phyloP scores from a whole-genome alignment of 2,888 invertebrate species.

The Acronicta psi region DNA sequence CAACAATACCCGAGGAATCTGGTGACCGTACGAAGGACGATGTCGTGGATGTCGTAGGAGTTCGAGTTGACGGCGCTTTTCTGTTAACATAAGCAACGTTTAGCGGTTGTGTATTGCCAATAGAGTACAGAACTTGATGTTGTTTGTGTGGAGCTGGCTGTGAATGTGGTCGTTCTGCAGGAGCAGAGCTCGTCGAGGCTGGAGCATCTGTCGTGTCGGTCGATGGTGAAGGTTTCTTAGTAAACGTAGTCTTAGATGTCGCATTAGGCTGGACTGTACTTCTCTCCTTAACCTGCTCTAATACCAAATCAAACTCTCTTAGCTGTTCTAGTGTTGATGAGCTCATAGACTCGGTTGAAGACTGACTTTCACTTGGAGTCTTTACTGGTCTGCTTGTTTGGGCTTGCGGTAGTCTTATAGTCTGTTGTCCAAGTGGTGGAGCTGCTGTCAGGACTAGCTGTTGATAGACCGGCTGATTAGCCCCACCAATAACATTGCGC shows the following conservation, averaged over 20 bases:
- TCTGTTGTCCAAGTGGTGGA: constrained; percentile 81
- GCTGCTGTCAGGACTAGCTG: constrained; percentile 85
- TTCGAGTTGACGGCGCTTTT: constrained; percentile 76
- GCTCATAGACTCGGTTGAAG: constrained; percentile 90
- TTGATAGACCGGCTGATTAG: constrained; percentile 87
- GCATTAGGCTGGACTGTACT: constrained; percentile 90
- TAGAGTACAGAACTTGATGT: constrained; percentile 81
- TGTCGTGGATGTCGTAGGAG: constrained; percentile 73
- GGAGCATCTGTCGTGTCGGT: constrained; percentile 72
- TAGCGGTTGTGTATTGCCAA: constrained; percentile 75
- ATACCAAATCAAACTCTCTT: constrained; percentile 94
- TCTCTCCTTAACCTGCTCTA: constrained; percentile 94
- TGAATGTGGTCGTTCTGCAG: constrained; percentile 35
- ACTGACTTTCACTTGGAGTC: constrained; percentile 72
- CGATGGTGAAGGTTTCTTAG: constrained; percentile 68
- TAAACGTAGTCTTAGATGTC: constrained; percentile 61
- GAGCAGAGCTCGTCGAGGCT: constrained; percentile 64
- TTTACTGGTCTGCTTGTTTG: constrained; percentile 70
- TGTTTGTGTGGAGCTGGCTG: constrained; percentile 68
- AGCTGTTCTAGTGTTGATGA: constrained; percentile 93
- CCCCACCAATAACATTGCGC: constrained; percentile 89
- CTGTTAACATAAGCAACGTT: constrained; percentile 83
- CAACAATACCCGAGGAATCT: constrained; percentile 78
- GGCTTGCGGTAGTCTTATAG: constrained; percentile 78
- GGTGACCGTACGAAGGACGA: constrained; percentile 79